Evolutionary conservation across 2,888 invertebrate species (phyloP), one percentile per base, ranked within the genome.

Genomic region (Mythimna ferrago): DNA sequence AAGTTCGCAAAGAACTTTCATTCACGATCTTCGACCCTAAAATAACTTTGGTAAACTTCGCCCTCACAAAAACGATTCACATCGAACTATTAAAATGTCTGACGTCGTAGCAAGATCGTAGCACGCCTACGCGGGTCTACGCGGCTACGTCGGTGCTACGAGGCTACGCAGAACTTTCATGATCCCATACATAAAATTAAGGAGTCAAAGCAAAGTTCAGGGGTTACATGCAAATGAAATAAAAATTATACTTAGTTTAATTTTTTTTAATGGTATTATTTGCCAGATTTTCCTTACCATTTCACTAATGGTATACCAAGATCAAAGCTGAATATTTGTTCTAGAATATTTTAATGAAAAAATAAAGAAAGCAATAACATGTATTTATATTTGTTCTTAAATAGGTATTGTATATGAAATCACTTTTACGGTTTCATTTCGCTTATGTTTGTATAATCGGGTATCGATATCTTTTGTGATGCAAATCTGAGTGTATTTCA

Each of bases 381-480:
- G 56, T 53, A 32, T 71, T 35, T 57, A 66, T 64, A 71, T 74
- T 78, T 63, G 58, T 61, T 60, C 60, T 58, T 54, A 66, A 19
- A 75, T 35, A 48, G 44, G 35, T 48, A 48, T 48, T 48, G 62
- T 72, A 63, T 69, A 68, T 70, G 41, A 71, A 78, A 77, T 78
- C 64, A 71, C 66, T 77, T 80, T 80, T 74, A 66, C 67, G 66
- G 70, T 88, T 86, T 87, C 74, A 87, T 89, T 88, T 86, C 78
- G 76, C 78, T 84, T 84, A 80, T 85, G 86, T 89, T 90, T 90
- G 86, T 89, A 84, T 86, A 86, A 89, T 90, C 85, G 84, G 83
- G 85, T 87, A 89, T 89, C 90, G 88, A 89, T 89, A 87, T 89
- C 93, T 90, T 94, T 94, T 94, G 93, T 89, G 82, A 94, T 94